Percentiles rank a stretch among this genome's conserved stretches.
phyloP scores from a whole-genome alignment of 2,797 vertebrate genomes.

The Cyclura pinguis region DNA sequence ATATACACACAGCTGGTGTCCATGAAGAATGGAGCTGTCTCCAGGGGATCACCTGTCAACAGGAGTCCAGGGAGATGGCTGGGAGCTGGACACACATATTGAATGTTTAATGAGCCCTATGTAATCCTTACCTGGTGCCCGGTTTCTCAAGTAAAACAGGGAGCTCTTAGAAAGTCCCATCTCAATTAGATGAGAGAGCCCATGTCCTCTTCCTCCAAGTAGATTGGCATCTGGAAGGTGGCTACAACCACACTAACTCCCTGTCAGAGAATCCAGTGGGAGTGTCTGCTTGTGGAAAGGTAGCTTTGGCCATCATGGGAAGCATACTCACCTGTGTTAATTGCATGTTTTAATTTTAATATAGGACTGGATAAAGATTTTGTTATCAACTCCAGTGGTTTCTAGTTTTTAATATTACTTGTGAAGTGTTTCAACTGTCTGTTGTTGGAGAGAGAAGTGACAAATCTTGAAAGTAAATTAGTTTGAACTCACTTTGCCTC shows the following conservation, averaged over 20 bases:
- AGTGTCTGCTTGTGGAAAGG: neutral
- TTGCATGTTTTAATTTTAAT: neutral
- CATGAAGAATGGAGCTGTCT: slow-evolving; percentile 22
- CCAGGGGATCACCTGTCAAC: slow-evolving; percentile 47
- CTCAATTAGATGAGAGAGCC: neutral
- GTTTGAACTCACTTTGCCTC: neutral
- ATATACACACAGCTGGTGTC: neutral
- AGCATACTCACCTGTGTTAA: neutral
- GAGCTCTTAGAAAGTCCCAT: neutral
- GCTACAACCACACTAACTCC: neutral
- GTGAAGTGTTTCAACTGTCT: neutral
- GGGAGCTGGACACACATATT: slow-evolving; percentile 27
- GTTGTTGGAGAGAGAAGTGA: too few species aligned
- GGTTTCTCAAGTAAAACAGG: neutral
- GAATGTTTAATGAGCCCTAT: slow-evolving; percentile 47
- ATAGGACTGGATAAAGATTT: neutral
- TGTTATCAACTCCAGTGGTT: neutral
- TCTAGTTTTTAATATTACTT: neutral
- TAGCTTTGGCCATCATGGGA: neutral
- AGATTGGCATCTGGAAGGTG: neutral
- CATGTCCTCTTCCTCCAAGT: neutral
- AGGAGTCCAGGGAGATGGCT: neutral
- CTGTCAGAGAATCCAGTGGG: neutral
- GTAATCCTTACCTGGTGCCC: slow-evolving; percentile 3
- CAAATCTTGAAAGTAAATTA: neutral